Conservation (phyloP, 2,113 vertebrate species). For the Elanoides forficatus region DNA sequence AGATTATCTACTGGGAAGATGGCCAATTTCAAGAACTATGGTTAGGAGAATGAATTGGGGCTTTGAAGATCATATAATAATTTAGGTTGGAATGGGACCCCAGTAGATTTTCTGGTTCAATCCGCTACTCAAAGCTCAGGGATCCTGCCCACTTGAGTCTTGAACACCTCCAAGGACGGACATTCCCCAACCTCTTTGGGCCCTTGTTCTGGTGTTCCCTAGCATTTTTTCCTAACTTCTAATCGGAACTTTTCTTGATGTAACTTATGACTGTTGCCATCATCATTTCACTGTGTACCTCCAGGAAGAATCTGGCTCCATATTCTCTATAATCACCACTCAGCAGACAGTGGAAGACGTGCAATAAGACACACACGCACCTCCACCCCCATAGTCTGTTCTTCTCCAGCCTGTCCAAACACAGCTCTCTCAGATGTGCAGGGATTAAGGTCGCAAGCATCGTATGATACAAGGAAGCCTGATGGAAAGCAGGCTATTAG, state of each 20-base stretch:
- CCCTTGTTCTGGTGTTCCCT: background rate
- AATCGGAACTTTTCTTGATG: background rate
- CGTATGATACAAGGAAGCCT: background rate
- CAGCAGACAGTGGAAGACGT: background rate
- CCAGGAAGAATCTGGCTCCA: background rate
- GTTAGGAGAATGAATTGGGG: background rate
- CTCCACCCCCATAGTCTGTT: background rate
- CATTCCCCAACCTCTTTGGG: background rate
- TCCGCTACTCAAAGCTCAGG: background rate
- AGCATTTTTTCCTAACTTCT: background rate
- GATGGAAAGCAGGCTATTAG: background rate
- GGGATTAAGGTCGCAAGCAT: background rate
- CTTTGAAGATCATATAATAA: background rate
- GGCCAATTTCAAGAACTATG: background rate
- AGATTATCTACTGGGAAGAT: background rate
- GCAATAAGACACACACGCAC: background rate
- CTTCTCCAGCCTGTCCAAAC: background rate
- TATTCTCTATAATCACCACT: background rate
- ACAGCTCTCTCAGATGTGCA: background rate
- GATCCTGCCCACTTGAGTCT: background rate
- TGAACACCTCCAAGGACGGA: background rate
- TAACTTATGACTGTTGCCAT: background rate
- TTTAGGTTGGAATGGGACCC: background rate
- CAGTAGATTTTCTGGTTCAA: background rate
- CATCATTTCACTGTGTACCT: background rate